Percentiles rank a stretch among this genome's conserved stretches.
Evolutionary conservation across 2,888 invertebrate species (phyloP).

Genomic region (Lagria hirta): DNA sequence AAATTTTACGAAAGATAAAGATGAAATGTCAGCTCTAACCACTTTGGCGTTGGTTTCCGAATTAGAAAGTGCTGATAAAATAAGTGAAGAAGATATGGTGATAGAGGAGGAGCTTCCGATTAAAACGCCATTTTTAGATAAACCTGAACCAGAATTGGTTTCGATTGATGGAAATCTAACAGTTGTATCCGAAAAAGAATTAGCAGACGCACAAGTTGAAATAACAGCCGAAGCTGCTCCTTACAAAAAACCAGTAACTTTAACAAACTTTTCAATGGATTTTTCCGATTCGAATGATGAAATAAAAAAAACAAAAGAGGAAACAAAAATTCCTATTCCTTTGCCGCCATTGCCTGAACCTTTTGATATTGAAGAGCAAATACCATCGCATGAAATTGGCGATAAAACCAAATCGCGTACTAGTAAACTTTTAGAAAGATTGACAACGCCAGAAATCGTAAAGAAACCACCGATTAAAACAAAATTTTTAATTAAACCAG

Average conservation of each 20-base stretch:
- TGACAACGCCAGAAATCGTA: conserved; percentile 46
- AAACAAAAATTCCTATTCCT: too few relatives aligned
- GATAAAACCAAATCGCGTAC: conserved; percentile 49
- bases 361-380: conserved; percentile 43
- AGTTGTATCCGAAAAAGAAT: conserved; percentile 53
- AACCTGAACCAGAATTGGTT: conserved; percentile 43
- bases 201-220: conserved; percentile 55
- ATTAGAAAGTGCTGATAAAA: conserved; percentile 10
- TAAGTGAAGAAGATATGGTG: neutral
- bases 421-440: conserved; percentile 61
- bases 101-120: conserved; percentile 21
- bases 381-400: conserved; percentile 41
- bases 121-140: conserved; percentile 11
- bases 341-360: neutral
- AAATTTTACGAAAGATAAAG: conserved; percentile 29
- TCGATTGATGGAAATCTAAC: conserved; percentile 63
- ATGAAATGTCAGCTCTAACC: conserved; percentile 35
- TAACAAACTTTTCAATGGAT: conserved; percentile 50
- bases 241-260: conserved; percentile 47
- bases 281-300: conserved; percentile 39
- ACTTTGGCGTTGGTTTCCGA: conserved; percentile 27
- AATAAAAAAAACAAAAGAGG: conserved; percentile 21
- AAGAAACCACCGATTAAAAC: conserved; percentile 9
- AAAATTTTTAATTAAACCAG: conserved; percentile 11
- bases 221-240: conserved; percentile 56